Conservation (phyloP, 2,888 invertebrate species). For the Toxonevra muliebris region DNA sequence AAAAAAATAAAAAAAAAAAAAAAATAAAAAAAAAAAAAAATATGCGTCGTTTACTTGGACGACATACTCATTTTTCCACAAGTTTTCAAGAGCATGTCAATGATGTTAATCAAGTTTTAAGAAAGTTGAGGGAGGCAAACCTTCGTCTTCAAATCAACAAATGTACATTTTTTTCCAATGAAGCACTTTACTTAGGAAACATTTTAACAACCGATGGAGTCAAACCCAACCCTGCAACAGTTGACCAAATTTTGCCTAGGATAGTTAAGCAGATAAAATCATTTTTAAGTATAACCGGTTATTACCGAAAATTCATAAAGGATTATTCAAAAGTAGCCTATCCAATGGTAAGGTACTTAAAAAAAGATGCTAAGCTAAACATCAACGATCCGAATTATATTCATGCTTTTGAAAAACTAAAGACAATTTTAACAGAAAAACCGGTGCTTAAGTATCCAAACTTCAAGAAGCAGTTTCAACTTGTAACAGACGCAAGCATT, state of each 20-base stretch:
- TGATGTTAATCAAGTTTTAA: not conserved
- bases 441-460: slow-evolving; percentile 25
- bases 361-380: slow-evolving; percentile 24
- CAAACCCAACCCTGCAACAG: slow-evolving; percentile 12
- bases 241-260: slow-evolving; percentile 22
- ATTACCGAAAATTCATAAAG: slow-evolving; percentile 31
- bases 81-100: not conserved
- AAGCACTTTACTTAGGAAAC: slow-evolving; percentile 19
- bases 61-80: slow-evolving; percentile 7
- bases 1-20: no score
- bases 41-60: not conserved
- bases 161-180: slow-evolving; percentile 7
- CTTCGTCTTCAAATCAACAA: slow-evolving; percentile 8
- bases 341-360: slow-evolving; percentile 26
- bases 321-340: slow-evolving; percentile 33
- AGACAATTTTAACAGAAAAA: slow-evolving; percentile 30
- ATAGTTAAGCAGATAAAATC: slow-evolving; percentile 33
- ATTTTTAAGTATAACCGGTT: slow-evolving; percentile 28
- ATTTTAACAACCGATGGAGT: slow-evolving; percentile 17
- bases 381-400: slow-evolving; percentile 36
- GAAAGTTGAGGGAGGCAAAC: not conserved
- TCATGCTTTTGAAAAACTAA: slow-evolving; percentile 30
- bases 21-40: no score
- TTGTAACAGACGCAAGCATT: slow-evolving; percentile 36
- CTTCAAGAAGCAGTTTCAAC: slow-evolving; percentile 12